phyloP scores from a whole-genome alignment of 2,888 invertebrate genomes.

The Leptinotarsa juncta region DNA sequence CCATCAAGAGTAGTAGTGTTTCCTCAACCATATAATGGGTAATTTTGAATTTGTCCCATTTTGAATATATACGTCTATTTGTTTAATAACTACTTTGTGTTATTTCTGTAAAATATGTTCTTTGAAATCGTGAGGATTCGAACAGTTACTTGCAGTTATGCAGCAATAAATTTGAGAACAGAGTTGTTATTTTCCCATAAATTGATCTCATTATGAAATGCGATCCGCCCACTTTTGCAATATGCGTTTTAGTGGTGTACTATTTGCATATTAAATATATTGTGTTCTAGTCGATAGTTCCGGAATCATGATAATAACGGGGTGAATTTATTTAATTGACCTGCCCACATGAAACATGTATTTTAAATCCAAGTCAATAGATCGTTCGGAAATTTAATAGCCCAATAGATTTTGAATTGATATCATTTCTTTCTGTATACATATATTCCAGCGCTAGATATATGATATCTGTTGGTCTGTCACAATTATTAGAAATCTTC shows the following conservation, averaged over 20 bases:
- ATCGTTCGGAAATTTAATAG: not conserved
- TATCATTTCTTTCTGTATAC: not conserved
- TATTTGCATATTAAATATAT: slow-evolving; percentile 24
- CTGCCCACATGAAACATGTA: slow-evolving; percentile 2
- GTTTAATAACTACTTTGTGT: slow-evolving; percentile 6
- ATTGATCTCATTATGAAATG: slow-evolving; percentile 38
- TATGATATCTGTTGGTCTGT: too few species aligned
- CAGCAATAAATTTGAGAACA: slow-evolving; percentile 30
- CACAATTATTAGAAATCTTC: too few species aligned
- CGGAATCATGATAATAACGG: slow-evolving; percentile 15
- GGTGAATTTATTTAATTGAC: slow-evolving; percentile 13
- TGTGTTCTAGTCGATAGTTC: slow-evolving; percentile 22
- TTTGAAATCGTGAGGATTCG: slow-evolving; percentile 26
- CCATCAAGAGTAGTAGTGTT: not conserved
- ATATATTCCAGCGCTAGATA: too few species aligned
- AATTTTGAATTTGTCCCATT: not conserved
- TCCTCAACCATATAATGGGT: not conserved
- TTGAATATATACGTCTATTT: slow-evolving; percentile 5
- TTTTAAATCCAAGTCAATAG: not conserved
- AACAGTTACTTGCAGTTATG: slow-evolving; percentile 26
- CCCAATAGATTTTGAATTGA: not conserved
- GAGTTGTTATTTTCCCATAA: slow-evolving; percentile 35
- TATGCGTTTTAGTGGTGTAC: slow-evolving; percentile 21
- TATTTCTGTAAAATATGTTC: slow-evolving; percentile 30
- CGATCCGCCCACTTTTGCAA: slow-evolving; percentile 24